A percentile compares a stretch with the other conserved stretches of the same genome.
Evolutionary conservation across 1,140 invertebrate species (phyloP).

Genomic region (Cotesia vestalis): DNA sequence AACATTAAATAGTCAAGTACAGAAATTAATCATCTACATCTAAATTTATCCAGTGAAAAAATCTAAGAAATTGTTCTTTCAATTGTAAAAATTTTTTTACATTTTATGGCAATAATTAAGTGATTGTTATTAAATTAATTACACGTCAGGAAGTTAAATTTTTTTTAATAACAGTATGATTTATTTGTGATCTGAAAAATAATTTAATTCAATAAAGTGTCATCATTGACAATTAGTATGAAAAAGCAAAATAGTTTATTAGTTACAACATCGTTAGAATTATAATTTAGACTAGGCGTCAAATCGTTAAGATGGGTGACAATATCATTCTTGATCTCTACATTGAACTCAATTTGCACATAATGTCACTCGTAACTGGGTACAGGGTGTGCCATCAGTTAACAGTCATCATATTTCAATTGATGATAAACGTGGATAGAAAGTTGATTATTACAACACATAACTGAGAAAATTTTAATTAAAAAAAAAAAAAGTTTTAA

Average conservation of each 20-base stretch:
- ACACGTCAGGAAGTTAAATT: too few relatives aligned
- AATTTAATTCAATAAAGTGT: too few relatives aligned
- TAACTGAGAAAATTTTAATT: not conserved
- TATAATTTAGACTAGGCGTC: not conserved
- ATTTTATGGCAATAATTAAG: too few relatives aligned
- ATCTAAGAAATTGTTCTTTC: too few relatives aligned
- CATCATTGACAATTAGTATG: not conserved
- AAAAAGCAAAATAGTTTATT: not conserved
- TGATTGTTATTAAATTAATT: too few relatives aligned
- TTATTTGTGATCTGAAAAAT: too few relatives aligned
- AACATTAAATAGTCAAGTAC: too few relatives aligned
- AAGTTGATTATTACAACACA: slow-evolving; percentile 1
- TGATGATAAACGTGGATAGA: not conserved
- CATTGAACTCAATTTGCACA: slow-evolving; percentile 25
- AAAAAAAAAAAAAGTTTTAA: slow-evolving; percentile 19
- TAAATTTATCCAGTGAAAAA: too few relatives aligned
- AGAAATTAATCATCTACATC: too few relatives aligned
- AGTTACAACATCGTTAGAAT: slow-evolving; percentile 15
- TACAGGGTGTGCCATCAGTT: slow-evolving; percentile 14
- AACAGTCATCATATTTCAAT: not conserved
- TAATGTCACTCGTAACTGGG: slow-evolving; percentile 7
- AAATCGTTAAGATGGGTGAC: slow-evolving; percentile 9
- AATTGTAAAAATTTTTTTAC: too few relatives aligned
- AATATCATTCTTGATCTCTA: not conserved
- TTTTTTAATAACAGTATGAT: too few relatives aligned